Evolutionary conservation across 2,113 vertebrate species (phyloP).

Genomic region (Collichthys lucidus): DNA sequence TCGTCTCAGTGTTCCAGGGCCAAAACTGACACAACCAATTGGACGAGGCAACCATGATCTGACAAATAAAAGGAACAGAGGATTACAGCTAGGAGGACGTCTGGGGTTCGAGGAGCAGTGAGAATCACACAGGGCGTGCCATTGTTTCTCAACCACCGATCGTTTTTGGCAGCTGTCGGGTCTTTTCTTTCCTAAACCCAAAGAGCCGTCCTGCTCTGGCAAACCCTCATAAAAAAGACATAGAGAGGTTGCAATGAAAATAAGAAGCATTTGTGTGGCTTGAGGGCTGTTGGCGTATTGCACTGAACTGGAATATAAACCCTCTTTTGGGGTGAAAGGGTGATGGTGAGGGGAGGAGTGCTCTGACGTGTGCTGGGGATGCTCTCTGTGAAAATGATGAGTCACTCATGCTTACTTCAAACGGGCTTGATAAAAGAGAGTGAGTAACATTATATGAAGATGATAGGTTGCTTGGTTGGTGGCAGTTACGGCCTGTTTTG

Average conservation of each 20-base stretch:
- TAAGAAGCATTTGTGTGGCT: slow-evolving; percentile 81
- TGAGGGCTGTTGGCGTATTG: slow-evolving; percentile 67
- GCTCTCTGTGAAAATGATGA: slow-evolving; percentile 68
- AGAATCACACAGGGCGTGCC: slow-evolving; percentile 82
- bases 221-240: slow-evolving; percentile 75
- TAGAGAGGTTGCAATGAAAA: slow-evolving; percentile 75
- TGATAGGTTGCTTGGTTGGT: slow-evolving; percentile 51
- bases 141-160: slow-evolving; percentile 82
- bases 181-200: slow-evolving; percentile 74
- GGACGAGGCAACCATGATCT: slow-evolving; percentile 76
- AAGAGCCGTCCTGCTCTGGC: slow-evolving; percentile 70
- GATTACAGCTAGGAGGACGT: slow-evolving; percentile 75
- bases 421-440: slow-evolving; percentile 61
- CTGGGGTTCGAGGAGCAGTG: slow-evolving; percentile 73
- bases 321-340: slow-evolving; percentile 65
- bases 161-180: slow-evolving; percentile 73
- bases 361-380: slow-evolving; percentile 56
- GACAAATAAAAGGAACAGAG: slow-evolving; percentile 78
- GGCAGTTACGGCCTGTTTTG: slow-evolving; percentile 54
- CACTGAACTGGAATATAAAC: slow-evolving; percentile 71
- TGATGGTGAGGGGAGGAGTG: slow-evolving; percentile 54
- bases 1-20: slow-evolving; percentile 71
- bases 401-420: slow-evolving; percentile 60
- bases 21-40: slow-evolving; percentile 83
- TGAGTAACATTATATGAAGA: slow-evolving; percentile 62